These are phyloP conservation scores for Sebastes nivosus DNA, from an alignment of 2,797 vertebrate genomes.

Conservation along the genomic window DNA sequence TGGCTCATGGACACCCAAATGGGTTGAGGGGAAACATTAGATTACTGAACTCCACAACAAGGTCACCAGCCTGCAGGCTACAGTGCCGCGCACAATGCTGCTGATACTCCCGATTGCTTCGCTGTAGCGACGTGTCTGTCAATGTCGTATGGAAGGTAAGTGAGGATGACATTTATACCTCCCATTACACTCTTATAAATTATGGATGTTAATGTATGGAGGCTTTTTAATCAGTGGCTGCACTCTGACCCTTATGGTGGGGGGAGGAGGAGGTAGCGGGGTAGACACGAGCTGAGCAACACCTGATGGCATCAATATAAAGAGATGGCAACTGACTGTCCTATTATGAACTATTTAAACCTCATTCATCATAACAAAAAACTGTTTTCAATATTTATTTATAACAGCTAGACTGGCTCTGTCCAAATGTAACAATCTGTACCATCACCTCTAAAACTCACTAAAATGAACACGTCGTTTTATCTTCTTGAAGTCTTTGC, in stretches of 20 bases:
- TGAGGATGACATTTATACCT: constrained; percentile 71
- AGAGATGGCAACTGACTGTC: background rate
- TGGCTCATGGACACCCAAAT: constrained; percentile 53
- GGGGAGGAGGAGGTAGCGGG: constrained; percentile 28
- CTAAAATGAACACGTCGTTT: background rate
- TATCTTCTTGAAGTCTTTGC: background rate
- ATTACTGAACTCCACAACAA: constrained; percentile 65
- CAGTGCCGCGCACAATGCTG: background rate
- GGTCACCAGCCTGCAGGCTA: constrained; percentile 58
- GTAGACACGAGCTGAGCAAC: constrained; percentile 23
- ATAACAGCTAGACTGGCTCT: background rate
- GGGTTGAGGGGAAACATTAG: constrained; percentile 62
- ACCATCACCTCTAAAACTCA: background rate
- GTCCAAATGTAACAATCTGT: background rate
- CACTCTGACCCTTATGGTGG: constrained; percentile 46
- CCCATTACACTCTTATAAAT: constrained; percentile 73
- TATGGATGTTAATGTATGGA: constrained; percentile 73
- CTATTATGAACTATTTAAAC: constrained; percentile 4
- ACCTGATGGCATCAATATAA: constrained; percentile 37
- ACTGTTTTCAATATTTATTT: background rate
- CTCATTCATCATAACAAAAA: constrained; percentile 12
- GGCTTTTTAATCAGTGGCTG: constrained; percentile 69
- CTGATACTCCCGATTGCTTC: constrained; percentile 35
- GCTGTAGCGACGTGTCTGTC: constrained; percentile 46
- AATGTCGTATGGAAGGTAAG: constrained; percentile 63